Evolutionary conservation across 2,888 invertebrate species (phyloP), one percentile per base, ranked within the genome.

Genomic region (Keiferia lycopersicella): DNA sequence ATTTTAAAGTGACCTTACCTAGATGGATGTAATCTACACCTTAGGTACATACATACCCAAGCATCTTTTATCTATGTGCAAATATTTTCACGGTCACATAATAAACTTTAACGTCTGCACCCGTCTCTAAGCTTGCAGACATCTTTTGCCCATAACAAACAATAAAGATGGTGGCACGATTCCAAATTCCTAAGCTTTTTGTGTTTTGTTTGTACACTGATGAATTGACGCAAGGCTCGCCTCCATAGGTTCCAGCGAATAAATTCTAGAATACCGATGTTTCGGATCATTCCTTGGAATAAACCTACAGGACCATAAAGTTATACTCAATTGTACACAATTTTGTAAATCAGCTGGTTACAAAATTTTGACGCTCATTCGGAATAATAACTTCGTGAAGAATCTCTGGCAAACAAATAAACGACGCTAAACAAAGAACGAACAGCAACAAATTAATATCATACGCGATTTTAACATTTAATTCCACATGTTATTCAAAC

Each of bases 181-280:
- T 88, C 90, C 89, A 90, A 88, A 84, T 85, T 81, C 80, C 81
- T 76, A 69, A 78, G 77, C 76, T 80, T 84, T 84, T 84, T 84
- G 77, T 77, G 78, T 77, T 85, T 86, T 87, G 87, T 88, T 87
- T 87, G 87, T 80, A 73, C 73, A 73, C 77, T 78, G 74, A 76
- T 73, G 77, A 77, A 77, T 84, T 86, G 86, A 87, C 85, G 86
- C 77, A 83, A 77, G 68, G 68, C 70, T 66, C 75, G 72, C 72
- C 76, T 76, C 71, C 77, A 66, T 75, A 38, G 51, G 51, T 12
- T 14, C 20, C 14, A 60, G 34, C 10, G 3, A 34, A 10, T 34
- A 34, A 10, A 61, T 30, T 16, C 20, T 22, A n/a, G n/a, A 20
- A 4, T 20, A 22, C n/a, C 39, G 45, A 16, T 18, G 7, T 34